Base-by-base conservation (phyloP, 2,113 vertebrate genomes). In the Formicarius rufipectus region DNA sequence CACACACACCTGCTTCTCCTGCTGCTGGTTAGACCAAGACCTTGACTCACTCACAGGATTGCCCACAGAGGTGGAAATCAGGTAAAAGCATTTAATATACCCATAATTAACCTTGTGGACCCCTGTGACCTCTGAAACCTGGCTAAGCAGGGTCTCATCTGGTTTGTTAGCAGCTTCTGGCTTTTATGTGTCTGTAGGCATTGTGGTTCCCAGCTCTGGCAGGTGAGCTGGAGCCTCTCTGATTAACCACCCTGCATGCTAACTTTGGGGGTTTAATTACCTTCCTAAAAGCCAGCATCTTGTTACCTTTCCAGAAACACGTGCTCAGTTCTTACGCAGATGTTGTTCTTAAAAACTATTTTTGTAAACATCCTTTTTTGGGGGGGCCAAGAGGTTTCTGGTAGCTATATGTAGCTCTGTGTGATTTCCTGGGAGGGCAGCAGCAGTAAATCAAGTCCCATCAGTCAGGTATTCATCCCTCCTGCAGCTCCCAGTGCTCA, bases 221-320 rank as follows among this genome's bases (percentile, higher is more conserved):
- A 5, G 23, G 21, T 63, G 84, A 94, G 49, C 79, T 88, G 74
- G 47, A 92, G 56, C 62, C 22, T 84, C 14, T 49, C 58, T 93
- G 88, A 91, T 86, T 69, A 95, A 28, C 66, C 78, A 47, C 39
- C 84, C 78, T 78, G 76, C 40, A 40, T 90, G 69, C 64, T 71
- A n/a, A 87, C 44, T 93, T 76, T 35, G 40, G 33, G 40, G 25
- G 10, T 83, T 95, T 96, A 87, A 88, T 96, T 80, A 75, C 50
- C 64, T 91, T 81, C 62, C 63, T 92, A 64, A 93, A 84, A 83
- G 40, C 50, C 72, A 89, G 69, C 87, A 52, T 14, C 77, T 62
- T 73, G 45, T 76, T 88, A 90, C 90, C 85, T 90, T 94, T 95
- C 96, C 84, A 88, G 93, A 97, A 95, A 71, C 85, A 87, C 42